These are phyloP conservation scores for Drosophila recens DNA, from an alignment of 2,888 invertebrate genomes.

Conservation along the genomic window DNA sequence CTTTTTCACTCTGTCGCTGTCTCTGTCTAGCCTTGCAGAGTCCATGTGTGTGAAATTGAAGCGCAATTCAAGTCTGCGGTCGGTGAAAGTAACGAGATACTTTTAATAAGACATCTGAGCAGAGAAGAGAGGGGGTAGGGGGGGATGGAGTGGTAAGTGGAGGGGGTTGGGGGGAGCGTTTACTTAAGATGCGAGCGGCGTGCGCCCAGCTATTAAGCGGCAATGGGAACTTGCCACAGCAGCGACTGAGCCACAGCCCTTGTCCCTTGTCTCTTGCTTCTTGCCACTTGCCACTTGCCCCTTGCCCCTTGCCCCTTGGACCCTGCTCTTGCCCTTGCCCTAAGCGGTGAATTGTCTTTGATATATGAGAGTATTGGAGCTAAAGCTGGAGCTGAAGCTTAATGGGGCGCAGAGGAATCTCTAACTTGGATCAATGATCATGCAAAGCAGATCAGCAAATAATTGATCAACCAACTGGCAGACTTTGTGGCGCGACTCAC, in stretches of 20 bases:
- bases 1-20: not conserved
- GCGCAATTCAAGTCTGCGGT: constrained; percentile 76
- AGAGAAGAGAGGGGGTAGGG: not conserved
- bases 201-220: constrained; percentile 61
- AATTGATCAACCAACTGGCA: constrained; percentile 54
- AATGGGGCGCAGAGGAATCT: constrained; percentile 13
- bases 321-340: not conserved
- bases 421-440: constrained; percentile 23
- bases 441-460: constrained; percentile 58
- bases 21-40: constrained; percentile 6
- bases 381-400: not conserved
- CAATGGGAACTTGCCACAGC: constrained; percentile 32
- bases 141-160: too few species aligned
- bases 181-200: constrained; percentile 70
- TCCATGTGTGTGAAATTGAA: constrained; percentile 74
- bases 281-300: not conserved
- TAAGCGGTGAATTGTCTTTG: constrained; percentile 30
- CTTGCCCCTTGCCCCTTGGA: not conserved
- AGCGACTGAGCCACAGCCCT: constrained; percentile 9
- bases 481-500: constrained; percentile 73
- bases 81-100: constrained; percentile 81
- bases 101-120: constrained; percentile 80
- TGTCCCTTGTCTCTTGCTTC: not conserved
- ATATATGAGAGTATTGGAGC: constrained; percentile 6
- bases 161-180: constrained; percentile 18